Evolutionary conservation across 2,797 vertebrate species (phyloP).

Genomic region (Squalus acanthias): DNA sequence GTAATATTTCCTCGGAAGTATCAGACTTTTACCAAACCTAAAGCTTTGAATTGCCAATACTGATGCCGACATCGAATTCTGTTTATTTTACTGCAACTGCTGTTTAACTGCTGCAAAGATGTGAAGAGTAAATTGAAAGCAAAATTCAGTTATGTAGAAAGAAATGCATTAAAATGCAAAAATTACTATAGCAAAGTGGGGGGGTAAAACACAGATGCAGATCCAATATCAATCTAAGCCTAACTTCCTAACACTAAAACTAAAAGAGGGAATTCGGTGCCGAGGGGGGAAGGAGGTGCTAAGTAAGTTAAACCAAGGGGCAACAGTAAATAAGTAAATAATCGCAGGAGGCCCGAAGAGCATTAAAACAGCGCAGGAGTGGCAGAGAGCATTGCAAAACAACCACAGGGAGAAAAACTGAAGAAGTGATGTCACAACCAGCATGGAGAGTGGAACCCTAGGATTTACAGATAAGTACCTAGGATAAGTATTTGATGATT

Average conservation of each 20-base stretch:
- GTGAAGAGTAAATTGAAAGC: not conserved
- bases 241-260: not conserved
- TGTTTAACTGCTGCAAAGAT: not conserved
- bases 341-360: not conserved
- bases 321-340: not conserved
- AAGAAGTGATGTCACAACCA: not conserved
- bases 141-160: not conserved
- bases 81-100: not conserved
- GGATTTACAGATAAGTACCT: no score
- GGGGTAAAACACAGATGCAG: not conserved
- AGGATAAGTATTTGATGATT: not conserved
- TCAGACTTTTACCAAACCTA: not conserved
- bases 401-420: not conserved
- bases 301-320: not conserved
- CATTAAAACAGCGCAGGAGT: not conserved
- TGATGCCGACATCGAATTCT: not conserved
- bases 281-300: not conserved
- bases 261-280: not conserved
- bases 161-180: not conserved
- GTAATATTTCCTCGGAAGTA: not conserved
- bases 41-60: not conserved
- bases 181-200: not conserved
- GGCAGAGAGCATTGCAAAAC: not conserved
- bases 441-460: no score
- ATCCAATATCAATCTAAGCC: not conserved